Percentiles rank a stretch among this genome's conserved stretches.
Evolutionary conservation across 2,113 vertebrate genomes (phyloP).

Genomic region (Pachypanchax playfairii): DNA sequence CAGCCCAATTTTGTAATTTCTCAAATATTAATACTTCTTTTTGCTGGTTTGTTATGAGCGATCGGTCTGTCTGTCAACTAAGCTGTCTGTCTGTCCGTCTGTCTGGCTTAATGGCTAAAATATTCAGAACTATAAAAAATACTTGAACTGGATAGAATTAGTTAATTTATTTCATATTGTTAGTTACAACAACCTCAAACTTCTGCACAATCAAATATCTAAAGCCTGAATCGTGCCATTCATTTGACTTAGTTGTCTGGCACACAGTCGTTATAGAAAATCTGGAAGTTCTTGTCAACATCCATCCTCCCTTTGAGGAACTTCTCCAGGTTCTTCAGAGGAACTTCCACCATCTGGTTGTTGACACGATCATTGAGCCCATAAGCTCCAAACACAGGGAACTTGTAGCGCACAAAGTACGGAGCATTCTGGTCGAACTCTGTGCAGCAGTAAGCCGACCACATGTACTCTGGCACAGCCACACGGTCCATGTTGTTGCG

Average conservation of each 20-base stretch:
- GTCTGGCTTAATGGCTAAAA: no score
- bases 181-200: neutral
- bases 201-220: no score
- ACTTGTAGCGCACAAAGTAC: slow-evolving; percentile 75
- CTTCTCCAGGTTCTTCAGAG: slow-evolving; percentile 74
- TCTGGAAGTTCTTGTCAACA: slow-evolving; percentile 78
- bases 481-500: slow-evolving; percentile 70
- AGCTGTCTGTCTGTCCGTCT: no score
- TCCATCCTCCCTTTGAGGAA: slow-evolving; percentile 75
- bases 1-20: neutral
- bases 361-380: slow-evolving; percentile 71
- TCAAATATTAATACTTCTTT: neutral
- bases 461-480: slow-evolving; percentile 73
- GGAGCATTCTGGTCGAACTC: slow-evolving; percentile 76
- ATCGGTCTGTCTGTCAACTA: no score
- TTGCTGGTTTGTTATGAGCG: neutral
- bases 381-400: slow-evolving; percentile 71
- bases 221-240: no score
- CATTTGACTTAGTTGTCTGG: slow-evolving; percentile 56
- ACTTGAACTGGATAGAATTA: neutral
- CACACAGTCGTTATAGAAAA: slow-evolving; percentile 77
- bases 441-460: slow-evolving; percentile 75
- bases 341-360: slow-evolving; percentile 74
- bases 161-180: neutral
- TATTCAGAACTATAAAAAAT: no score